phyloP scores from a whole-genome alignment of 2,113 vertebrate genomes.

The Odocoileus hemionus region DNA sequence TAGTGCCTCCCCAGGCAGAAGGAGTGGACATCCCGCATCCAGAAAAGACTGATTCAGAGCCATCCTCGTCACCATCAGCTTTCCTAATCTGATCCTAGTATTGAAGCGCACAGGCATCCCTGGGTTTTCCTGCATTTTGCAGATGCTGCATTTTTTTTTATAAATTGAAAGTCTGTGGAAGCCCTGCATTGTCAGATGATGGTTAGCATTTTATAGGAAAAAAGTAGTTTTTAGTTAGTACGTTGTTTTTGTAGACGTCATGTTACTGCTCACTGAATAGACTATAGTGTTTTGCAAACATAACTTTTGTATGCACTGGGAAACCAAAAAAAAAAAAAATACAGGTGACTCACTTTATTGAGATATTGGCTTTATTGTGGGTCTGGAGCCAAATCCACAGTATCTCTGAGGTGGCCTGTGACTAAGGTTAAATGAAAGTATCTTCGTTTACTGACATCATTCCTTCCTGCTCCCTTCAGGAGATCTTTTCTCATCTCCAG shows the following conservation, averaged over 20 bases:
- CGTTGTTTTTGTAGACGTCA: background rate
- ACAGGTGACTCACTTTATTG: background rate
- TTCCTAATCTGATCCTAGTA: slow-evolving; percentile 14
- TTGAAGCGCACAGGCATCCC: background rate
- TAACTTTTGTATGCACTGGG: background rate
- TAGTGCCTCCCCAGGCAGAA: slow-evolving; percentile 2
- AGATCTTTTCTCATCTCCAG: background rate
- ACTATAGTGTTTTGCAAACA: background rate
- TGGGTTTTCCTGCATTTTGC: background rate
- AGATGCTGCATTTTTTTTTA: background rate
- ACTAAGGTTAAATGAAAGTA: background rate
- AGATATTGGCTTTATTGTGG: background rate
- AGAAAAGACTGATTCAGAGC: background rate
- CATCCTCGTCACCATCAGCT: background rate
- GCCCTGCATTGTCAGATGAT: background rate
- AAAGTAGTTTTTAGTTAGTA: background rate
- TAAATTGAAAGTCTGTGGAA: background rate
- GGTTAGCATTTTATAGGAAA: background rate
- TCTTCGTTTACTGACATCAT: background rate
- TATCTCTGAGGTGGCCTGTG: background rate
- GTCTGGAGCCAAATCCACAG: background rate
- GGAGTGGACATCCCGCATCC: background rate
- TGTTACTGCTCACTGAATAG: background rate
- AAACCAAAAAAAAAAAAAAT: background rate
- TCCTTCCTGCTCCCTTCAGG: background rate